Conservation (phyloP, 2,888 invertebrate species). For the Saturnia pavonia region DNA sequence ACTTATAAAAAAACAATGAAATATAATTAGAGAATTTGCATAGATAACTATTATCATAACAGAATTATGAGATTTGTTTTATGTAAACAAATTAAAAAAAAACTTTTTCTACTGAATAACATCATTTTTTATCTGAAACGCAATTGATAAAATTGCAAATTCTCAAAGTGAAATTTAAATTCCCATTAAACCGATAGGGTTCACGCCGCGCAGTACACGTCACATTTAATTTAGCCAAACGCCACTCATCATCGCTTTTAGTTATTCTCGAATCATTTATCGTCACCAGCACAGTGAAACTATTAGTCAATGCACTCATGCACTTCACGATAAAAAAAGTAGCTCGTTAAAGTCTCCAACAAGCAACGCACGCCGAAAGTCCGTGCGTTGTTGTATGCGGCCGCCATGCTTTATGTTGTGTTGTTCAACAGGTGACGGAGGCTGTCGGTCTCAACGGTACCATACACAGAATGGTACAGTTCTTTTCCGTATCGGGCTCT, state of each 20-base stretch:
- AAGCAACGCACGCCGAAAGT: constrained; percentile 40
- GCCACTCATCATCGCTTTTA: constrained; percentile 71
- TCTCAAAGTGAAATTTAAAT: constrained; percentile 32
- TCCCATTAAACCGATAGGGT: constrained; percentile 36
- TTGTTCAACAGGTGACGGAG: constrained; percentile 84
- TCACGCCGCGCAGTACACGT: constrained; percentile 68
- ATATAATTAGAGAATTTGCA: constrained; percentile 53
- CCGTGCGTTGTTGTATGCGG: constrained; percentile 50
- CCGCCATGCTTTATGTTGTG: constrained; percentile 71
- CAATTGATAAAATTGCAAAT: constrained; percentile 50
- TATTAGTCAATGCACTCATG: constrained; percentile 48
- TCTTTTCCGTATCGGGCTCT: constrained; percentile 84
- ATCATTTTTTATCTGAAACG: not conserved
- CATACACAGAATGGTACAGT: constrained; percentile 84
- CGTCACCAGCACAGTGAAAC: constrained; percentile 58
- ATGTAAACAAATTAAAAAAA: not conserved
- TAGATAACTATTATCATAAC: too few species aligned
- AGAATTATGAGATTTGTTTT: not conserved
- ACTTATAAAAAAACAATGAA: constrained; percentile 31
- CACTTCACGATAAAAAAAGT: constrained; percentile 41
- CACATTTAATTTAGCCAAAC: constrained; percentile 65
- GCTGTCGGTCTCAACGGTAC: constrained; percentile 83
- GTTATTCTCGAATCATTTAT: constrained; percentile 51
- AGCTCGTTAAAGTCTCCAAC: constrained; percentile 34
- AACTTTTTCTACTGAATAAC: not conserved